A percentile compares a stretch with the other conserved stretches of the same genome.
Conservation (phyloP, 1,140 invertebrate genomes). For the Bombus terrestris region DNA sequence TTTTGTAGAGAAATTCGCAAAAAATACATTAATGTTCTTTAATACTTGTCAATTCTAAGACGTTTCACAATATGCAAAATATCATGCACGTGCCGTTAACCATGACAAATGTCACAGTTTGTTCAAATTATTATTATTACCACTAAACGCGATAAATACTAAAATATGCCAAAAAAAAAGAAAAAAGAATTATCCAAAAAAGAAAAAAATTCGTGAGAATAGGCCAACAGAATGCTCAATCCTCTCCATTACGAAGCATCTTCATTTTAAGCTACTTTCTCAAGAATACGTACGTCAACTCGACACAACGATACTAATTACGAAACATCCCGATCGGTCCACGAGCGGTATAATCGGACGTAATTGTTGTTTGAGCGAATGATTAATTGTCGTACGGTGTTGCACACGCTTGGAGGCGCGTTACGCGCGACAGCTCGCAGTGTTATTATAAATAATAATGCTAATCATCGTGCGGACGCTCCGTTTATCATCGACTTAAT, state of each 20-base stretch:
- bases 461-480: constrained; percentile 59
- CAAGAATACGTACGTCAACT: constrained; percentile 2
- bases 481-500: constrained; percentile 70
- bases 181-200: too few relatives aligned
- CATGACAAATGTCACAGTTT: too few relatives aligned
- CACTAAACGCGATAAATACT: too few relatives aligned
- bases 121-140: too few relatives aligned
- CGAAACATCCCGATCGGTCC: constrained; percentile 62
- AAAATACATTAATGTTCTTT: too few relatives aligned
- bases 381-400: constrained; percentile 60
- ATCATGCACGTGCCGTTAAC: too few relatives aligned
- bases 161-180: too few relatives aligned
- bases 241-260: neutral
- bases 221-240: neutral
- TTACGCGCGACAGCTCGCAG: constrained; percentile 61
- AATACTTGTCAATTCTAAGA: too few relatives aligned
- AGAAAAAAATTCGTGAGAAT: too few relatives aligned
- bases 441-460: constrained; percentile 71
- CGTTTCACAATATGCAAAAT: too few relatives aligned
- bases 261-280: neutral
- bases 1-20: too few relatives aligned
- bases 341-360: constrained; percentile 51
- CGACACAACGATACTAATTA: constrained; percentile 56
- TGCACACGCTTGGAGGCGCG: constrained; percentile 46
- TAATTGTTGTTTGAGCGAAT: constrained; percentile 68